These are phyloP conservation scores for Stenotaenia linearis DNA, from an alignment of 2,888 invertebrate genomes.

Conservation along the genomic window DNA sequence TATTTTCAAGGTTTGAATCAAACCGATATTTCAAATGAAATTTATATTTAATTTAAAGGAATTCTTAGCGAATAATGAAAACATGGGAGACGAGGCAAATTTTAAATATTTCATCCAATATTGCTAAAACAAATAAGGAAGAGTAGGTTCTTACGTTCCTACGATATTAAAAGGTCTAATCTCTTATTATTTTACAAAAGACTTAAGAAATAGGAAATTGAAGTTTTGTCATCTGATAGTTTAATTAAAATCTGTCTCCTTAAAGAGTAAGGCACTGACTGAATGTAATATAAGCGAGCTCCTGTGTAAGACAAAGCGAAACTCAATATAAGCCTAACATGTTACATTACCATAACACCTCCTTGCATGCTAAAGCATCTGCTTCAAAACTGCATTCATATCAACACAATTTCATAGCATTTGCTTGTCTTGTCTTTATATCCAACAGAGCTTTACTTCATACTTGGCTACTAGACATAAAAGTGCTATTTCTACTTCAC, in stretches of 20 bases:
- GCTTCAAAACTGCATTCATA: conserved; percentile 19
- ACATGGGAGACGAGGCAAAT: neutral
- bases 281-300: neutral
- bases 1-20: too few relatives aligned
- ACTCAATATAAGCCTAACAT: conserved; percentile 12
- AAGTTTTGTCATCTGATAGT: neutral
- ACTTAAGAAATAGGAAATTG: neutral
- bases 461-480: conserved; percentile 14
- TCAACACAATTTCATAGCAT: conserved; percentile 26
- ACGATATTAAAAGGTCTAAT: neutral
- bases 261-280: neutral
- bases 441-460: neutral
- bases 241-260: neutral
- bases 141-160: too few relatives aligned
- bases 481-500: neutral
- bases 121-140: too few relatives aligned
- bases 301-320: neutral
- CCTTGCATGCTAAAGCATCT: conserved; percentile 3
- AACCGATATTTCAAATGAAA: too few relatives aligned
- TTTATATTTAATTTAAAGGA: too few relatives aligned
- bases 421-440: conserved; percentile 13
- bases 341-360: neutral
- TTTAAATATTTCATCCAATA: neutral
- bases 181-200: neutral
- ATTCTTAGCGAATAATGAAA: neutral